These are phyloP conservation scores for Pterostichus madidus DNA, from an alignment of 2,888 invertebrate genomes.

Conservation along the genomic window DNA sequence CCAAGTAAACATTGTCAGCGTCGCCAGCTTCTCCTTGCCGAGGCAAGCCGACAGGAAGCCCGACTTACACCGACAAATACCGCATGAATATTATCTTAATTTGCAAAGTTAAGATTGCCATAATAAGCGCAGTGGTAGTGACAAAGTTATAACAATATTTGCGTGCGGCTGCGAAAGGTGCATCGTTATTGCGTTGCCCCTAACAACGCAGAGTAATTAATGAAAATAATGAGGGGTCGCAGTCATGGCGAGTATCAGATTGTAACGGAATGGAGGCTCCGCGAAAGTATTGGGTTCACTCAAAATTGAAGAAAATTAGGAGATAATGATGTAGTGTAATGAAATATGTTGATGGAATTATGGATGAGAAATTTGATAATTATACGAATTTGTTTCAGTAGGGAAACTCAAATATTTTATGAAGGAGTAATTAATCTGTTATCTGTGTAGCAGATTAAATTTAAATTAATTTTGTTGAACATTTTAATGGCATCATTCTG, in stretches of 20 bases:
- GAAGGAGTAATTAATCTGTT: constrained; percentile 10
- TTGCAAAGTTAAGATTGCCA: constrained; percentile 54
- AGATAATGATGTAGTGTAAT: constrained; percentile 41
- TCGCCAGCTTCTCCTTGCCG: background rate
- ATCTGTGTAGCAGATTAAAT: constrained; percentile 13
- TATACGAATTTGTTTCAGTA: background rate
- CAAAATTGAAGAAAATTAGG: constrained; percentile 36
- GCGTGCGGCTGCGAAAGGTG: constrained; percentile 16
- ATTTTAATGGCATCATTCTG: constrained; percentile 22
- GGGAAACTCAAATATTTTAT: constrained; percentile 1
- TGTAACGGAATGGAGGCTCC: constrained; percentile 16
- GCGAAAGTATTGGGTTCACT: constrained; percentile 3
- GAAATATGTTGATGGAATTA: constrained; percentile 39
- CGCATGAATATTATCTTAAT: constrained; percentile 56
- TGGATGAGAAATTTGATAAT: constrained; percentile 13
- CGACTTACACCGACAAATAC: constrained; percentile 52
- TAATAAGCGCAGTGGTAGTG: constrained; percentile 32
- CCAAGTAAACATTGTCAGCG: constrained; percentile 35
- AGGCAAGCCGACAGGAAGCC: background rate
- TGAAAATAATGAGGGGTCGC: constrained; percentile 55
- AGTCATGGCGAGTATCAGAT: constrained; percentile 54
- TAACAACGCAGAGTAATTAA: constrained; percentile 55
- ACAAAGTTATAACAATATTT: constrained; percentile 40
- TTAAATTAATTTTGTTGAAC: constrained; percentile 14
- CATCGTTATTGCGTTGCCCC: constrained; percentile 44